Base-by-base conservation (phyloP, 2,113 vertebrate species). In the Boulengeromyrus knoepffleri region DNA sequence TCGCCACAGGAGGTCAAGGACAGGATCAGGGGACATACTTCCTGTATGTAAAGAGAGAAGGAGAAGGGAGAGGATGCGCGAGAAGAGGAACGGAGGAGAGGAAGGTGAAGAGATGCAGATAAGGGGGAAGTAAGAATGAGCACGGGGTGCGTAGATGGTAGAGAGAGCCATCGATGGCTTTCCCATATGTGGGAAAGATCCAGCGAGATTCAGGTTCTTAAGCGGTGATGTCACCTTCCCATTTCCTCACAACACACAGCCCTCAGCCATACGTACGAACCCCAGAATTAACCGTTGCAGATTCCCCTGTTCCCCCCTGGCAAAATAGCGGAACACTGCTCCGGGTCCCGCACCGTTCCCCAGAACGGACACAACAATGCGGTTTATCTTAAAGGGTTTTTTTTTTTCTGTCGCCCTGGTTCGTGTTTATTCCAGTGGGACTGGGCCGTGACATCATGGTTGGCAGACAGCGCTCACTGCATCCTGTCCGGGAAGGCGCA, bases 381-480 rank as follows among this genome's bases (percentile, higher is more conserved):
- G n/a, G 36, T 88, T 92, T 92, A 92, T 92, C 90, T 62, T 88
- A 62, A 47, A 13, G 90, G 17, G 74, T 53, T 53, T 80, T 89
- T 27, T 66, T 31, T 5, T 24, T 31, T 70, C 62, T 92, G 87
- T 66, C 39, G 10, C 31, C 94, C 91, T 92, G 91, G 80, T 88
- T 50, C 58, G 10, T 91, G 49, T 88, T 91, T 90, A 74, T 88
- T 89, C 3, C 17, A 17, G 27, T 2, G 89, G 87, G 5, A 89
- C 85, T 91, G 87, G 90, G 89, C 62, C 90, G 93, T 95, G 95
- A 95, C 94, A 95, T 95, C 94, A 95, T 94, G 70, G 92, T 94
- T 96, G 95, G 95, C 95, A 93, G 70, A 8, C 88, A 52, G 91
- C 3, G 1, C 52, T 89, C 89, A 88, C 92, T 89, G 92, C 93